Conservation (phyloP, 1,140 invertebrate species). For the Trichonephila inaurata region DNA sequence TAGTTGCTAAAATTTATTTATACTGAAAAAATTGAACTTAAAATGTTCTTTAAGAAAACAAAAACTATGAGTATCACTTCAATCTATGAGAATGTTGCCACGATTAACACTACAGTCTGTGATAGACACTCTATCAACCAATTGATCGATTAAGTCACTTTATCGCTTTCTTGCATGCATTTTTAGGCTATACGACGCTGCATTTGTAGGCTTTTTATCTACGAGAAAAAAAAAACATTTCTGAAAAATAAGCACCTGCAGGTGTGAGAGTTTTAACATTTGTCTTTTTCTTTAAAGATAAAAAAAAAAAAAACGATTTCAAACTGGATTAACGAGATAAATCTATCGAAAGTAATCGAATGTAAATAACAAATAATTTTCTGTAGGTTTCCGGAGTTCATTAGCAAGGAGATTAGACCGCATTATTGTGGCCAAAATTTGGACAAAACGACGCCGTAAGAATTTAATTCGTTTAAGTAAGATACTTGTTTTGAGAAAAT, state of each 20-base stretch:
- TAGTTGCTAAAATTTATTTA: too few species aligned
- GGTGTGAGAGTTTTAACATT: conserved; percentile 35
- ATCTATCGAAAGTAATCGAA: neutral
- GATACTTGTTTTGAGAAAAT: neutral
- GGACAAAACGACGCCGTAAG: neutral
- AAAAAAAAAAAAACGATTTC: neutral
- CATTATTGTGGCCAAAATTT: neutral
- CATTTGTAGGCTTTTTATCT: neutral
- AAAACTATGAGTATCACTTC: too few species aligned
- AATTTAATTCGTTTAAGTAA: neutral
- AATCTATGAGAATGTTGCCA: too few species aligned
- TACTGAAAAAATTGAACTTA: too few species aligned
- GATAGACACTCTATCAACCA: too few species aligned
- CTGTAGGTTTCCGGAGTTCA: neutral
- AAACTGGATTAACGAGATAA: neutral
- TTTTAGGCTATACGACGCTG: neutral
- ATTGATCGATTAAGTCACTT: neutral
- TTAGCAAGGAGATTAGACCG: neutral
- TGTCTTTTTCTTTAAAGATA: neutral
- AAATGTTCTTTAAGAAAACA: too few species aligned
- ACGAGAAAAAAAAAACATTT: neutral
- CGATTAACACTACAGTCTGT: too few species aligned
- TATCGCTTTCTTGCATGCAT: neutral
- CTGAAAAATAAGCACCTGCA: conserved; percentile 35
- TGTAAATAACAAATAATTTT: neutral